phyloP scores from a whole-genome alignment of 1,140 invertebrate genomes.

The Thalassaphorura encarpata region DNA sequence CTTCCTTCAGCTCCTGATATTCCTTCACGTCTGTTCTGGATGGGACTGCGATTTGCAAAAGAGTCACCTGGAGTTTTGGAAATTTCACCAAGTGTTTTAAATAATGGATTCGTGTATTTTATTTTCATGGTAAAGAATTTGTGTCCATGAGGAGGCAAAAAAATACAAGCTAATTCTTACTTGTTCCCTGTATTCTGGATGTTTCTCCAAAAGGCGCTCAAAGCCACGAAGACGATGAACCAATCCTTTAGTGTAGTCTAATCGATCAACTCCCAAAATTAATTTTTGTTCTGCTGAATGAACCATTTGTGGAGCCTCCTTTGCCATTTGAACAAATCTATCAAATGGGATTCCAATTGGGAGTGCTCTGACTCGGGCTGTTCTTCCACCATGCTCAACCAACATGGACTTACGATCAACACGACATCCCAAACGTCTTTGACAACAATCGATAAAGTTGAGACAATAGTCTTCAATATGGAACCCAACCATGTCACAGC shows the following conservation, averaged over 20 bases:
- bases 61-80: conserved; percentile 47
- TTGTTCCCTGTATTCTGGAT: conserved; percentile 75
- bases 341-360: conserved; percentile 83
- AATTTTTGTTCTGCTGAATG: conserved; percentile 57
- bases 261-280: conserved; percentile 71
- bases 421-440: conserved; percentile 71
- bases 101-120: too few relatives aligned
- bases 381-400: conserved; percentile 74
- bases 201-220: conserved; percentile 68
- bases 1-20: conserved; percentile 81
- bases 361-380: conserved; percentile 66
- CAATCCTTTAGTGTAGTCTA: conserved; percentile 86
- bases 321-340: conserved; percentile 68
- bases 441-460: conserved; percentile 85
- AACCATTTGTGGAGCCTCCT: conserved; percentile 56
- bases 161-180: conserved; percentile 38
- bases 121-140: background rate
- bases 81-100: too few relatives aligned
- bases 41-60: conserved; percentile 77
- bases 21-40: conserved; percentile 81
- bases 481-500: conserved; percentile 83
- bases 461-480: conserved; percentile 84
- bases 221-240: conserved; percentile 74
- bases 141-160: background rate
- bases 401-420: conserved; percentile 76